Conservation (phyloP, 53 echinoderm and acorn worm genomes). For the Luidia sarsii region DNA sequence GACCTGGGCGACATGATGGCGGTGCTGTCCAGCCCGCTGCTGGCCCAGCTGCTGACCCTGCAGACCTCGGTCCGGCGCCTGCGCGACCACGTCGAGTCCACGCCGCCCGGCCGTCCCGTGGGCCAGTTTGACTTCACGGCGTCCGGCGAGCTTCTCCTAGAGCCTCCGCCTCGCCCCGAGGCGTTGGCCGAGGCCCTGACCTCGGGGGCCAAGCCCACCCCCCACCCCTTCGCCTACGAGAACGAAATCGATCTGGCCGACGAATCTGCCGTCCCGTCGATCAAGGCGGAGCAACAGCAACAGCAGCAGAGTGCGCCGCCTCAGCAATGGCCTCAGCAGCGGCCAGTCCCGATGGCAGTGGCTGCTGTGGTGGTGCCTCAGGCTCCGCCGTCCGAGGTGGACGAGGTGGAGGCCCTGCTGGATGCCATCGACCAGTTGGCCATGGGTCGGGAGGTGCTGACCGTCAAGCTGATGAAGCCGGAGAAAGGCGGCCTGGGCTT, state of each 20-base stretch:
- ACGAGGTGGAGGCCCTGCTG: slow-evolving; percentile 46
- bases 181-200: slow-evolving; percentile 4
- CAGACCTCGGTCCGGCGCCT: slow-evolving; percentile 85
- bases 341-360: too few relatives aligned
- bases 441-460: slow-evolving; percentile 79
- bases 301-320: slow-evolving; percentile 56
- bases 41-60: slow-evolving; percentile 90
- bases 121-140: slow-evolving; percentile 80
- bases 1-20: slow-evolving; percentile 84
- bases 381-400: slow-evolving; percentile 7
- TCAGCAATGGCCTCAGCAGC: too few relatives aligned
- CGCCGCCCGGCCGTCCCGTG: slow-evolving; percentile 70
- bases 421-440: slow-evolving; percentile 71
- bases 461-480: slow-evolving; percentile 80
- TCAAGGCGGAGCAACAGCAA: slow-evolving; percentile 32
- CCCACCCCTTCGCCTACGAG: slow-evolving; percentile 84
- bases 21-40: slow-evolving; percentile 91
- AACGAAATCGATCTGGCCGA: slow-evolving; percentile 80
- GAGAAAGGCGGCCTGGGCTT: slow-evolving; percentile 93
- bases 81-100: slow-evolving; percentile 77
- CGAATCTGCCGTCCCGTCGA: slow-evolving; percentile 24
- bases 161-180: slow-evolving; percentile 39
- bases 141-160: slow-evolving; percentile 74
- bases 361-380: slow-evolving; percentile 4
- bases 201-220: slow-evolving; percentile 12